Evolutionary conservation across 2,888 invertebrate species (phyloP).

Genomic region (Andrena bucephala): DNA sequence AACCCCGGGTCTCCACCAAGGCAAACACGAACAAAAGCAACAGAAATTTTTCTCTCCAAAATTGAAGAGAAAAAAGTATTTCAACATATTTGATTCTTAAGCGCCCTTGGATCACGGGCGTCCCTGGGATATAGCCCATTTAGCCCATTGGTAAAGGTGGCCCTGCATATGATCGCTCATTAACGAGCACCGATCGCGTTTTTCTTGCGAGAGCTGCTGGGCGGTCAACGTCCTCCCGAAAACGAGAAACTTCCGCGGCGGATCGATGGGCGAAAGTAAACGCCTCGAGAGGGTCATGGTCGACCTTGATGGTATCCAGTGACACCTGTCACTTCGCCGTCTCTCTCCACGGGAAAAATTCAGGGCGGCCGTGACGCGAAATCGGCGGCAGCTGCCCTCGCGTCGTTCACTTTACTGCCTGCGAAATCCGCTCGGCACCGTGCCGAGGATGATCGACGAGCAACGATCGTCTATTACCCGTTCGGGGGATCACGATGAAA

Average conservation of each 20-base stretch:
- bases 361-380: slow-evolving; percentile 13
- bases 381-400: neutral
- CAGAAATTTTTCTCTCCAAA: too few species aligned
- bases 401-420: slow-evolving; percentile 23
- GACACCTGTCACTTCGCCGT: slow-evolving; percentile 56
- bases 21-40: too few species aligned
- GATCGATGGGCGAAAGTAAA: slow-evolving; percentile 65
- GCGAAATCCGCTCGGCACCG: slow-evolving; percentile 38
- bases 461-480: slow-evolving; percentile 33
- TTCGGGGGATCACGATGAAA: neutral
- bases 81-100: too few species aligned
- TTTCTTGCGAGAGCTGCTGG: neutral
- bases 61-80: too few species aligned
- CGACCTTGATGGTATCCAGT: slow-evolving; percentile 65
- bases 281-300: slow-evolving; percentile 73
- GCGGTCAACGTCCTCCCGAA: slow-evolving; percentile 59
- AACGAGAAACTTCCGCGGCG: slow-evolving; percentile 57
- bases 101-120: too few species aligned
- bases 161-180: too few species aligned
- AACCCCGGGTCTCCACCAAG: too few species aligned
- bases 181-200: neutral
- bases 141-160: too few species aligned
- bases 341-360: slow-evolving; percentile 38
- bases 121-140: too few species aligned
- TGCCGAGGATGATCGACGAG: slow-evolving; percentile 46